Base-by-base conservation (phyloP, 2,888 invertebrate species). In the Clitarchus hookeri region DNA sequence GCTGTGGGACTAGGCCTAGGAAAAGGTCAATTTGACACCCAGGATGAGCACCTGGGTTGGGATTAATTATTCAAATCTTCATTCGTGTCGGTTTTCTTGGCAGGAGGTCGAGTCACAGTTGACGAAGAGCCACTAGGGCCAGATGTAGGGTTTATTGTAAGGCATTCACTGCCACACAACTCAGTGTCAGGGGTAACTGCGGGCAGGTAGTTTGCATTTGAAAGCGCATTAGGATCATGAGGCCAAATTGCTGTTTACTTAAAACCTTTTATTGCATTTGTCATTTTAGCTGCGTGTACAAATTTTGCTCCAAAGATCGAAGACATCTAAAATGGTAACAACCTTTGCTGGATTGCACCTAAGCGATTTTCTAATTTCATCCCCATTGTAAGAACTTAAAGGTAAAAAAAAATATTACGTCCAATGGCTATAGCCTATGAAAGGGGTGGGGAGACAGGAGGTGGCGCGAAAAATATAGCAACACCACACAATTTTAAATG, bases 401-500 rank as follows among this genome's bases (percentile, higher is more conserved):
- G 88, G 89, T 8, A 85, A 89, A 88, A 83, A 89, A 89, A 36
- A 36, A 36, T 54, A 88, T 87, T 4, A 89, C 89, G 83, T 89
- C 89, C 19, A 84, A n/a, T 9, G 84, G 84, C 84, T 84, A 3
- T 1, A 36, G 36, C 36, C 36, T 36, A 36, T 36, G 36, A 4
- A 36, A 36, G 36, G 36, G 36, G 36, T 36, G 36, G 36, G 9
- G 1, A 8, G 0, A 8, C 4, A 8, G 16, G 3, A 16, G 11
- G 48, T 2, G 48, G 16, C 12, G 48, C 48, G 8, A 16, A 13
- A 48, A 48, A 48, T 16, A 8, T 13, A 48, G 48, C 48, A 48
- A 48, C 11, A 48, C 6, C 16, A 48, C 48, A 13, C 48, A 11
- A 16, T 48, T 48, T 11, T 48, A 1, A 11, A 11, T 48, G 48